These are phyloP conservation scores for Agriopis leucophaearia DNA, from an alignment of 2,888 invertebrate species.

Conservation along the genomic window DNA sequence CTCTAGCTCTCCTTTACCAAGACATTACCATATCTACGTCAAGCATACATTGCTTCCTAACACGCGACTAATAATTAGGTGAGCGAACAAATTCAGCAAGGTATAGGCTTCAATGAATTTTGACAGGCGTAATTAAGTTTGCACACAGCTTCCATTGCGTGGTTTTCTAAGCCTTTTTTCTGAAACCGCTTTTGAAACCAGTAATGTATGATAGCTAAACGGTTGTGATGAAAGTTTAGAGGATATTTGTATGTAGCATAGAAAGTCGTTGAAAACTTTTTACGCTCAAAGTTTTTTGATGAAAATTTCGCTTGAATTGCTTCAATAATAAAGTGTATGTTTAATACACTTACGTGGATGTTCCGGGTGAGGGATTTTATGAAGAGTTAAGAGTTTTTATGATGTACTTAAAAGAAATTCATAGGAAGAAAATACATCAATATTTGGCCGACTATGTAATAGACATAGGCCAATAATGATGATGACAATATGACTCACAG, in stretches of 20 bases:
- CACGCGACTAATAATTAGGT: background rate
- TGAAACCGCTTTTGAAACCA: background rate
- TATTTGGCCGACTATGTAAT: background rate
- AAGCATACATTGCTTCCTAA: conserved; percentile 10
- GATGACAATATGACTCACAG: background rate
- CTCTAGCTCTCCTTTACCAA: conserved; percentile 22
- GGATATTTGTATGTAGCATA: background rate
- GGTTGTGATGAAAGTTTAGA: background rate
- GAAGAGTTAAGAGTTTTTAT: conserved; percentile 26
- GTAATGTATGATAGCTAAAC: background rate
- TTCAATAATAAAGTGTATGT: conserved; percentile 31
- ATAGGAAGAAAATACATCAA: background rate
- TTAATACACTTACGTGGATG: conserved; percentile 28
- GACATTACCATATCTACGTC: background rate
- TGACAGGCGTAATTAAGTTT: background rate
- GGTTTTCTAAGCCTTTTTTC: background rate
- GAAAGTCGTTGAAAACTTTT: conserved; percentile 28
- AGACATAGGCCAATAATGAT: background rate
- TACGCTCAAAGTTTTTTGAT: conserved; percentile 23
- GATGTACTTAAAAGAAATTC: conserved; percentile 22
- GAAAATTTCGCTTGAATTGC: conserved; percentile 27
- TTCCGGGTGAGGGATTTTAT: conserved; percentile 23
- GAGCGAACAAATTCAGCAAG: background rate
- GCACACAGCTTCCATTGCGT: background rate
- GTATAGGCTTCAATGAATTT: background rate